A percentile compares a stretch with the other conserved stretches of the same genome.
Conservation (phyloP, 2,888 invertebrate genomes). For the Aporophyla lueneburgensis region DNA sequence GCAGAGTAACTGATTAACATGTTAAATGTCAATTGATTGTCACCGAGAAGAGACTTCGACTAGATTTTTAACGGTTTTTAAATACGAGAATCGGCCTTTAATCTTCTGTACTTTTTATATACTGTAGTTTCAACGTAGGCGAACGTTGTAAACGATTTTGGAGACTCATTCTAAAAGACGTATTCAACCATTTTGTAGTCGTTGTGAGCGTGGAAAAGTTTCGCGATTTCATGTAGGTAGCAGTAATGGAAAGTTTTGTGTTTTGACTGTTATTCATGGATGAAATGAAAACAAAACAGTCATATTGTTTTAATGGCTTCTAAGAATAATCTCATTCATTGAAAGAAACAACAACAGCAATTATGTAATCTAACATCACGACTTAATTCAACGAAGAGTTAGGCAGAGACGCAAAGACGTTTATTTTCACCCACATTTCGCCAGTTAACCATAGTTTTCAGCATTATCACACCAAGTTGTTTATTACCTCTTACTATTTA, state of each 20-base stretch:
- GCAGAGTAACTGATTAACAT: too few species aligned
- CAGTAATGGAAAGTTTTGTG: constrained; percentile 16
- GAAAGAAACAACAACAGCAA: neutral
- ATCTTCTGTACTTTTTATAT: neutral
- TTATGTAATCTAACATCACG: neutral
- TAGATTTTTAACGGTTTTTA: too few species aligned
- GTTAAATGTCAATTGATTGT: too few species aligned
- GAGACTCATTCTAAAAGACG: constrained; percentile 8
- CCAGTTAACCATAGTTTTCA: neutral
- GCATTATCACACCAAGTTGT: neutral
- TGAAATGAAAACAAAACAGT: neutral
- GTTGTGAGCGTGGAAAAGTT: constrained; percentile 19
- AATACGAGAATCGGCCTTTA: too few species aligned
- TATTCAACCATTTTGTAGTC: constrained; percentile 21
- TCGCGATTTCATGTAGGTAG: neutral
- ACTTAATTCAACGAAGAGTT: neutral
- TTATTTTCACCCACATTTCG: too few species aligned
- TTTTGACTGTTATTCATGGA: neutral
- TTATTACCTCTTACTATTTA: neutral
- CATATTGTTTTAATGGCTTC: constrained; percentile 19
- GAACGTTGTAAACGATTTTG: constrained; percentile 21
- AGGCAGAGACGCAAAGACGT: neutral
- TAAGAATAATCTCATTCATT: neutral
- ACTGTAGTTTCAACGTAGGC: neutral
- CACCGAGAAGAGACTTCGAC: too few species aligned